phyloP scores from a whole-genome alignment of 1,140 invertebrate species.

The Ceratina australensis region DNA sequence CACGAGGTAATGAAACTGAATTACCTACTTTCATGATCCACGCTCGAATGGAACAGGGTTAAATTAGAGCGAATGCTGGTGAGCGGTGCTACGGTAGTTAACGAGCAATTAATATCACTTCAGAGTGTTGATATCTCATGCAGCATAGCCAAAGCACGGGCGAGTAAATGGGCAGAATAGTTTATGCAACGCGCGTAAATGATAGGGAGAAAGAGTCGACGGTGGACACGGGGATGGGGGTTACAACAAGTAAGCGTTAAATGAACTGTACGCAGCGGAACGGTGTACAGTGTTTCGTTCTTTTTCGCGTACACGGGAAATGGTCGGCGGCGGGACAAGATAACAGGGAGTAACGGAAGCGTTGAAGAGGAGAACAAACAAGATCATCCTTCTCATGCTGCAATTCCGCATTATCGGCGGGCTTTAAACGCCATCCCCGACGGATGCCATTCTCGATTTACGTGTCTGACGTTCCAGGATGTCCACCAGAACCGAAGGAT shows the following conservation, averaged over 20 bases:
- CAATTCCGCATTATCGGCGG: conserved; percentile 24
- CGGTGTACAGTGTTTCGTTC: conserved; percentile 16
- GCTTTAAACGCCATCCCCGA: not conserved
- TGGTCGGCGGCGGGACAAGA: conserved; percentile 63
- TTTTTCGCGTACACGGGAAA: conserved; percentile 36
- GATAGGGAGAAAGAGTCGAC: not conserved
- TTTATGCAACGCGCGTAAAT: conserved; percentile 43
- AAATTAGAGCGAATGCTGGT: conserved; percentile 32
- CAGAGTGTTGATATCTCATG: conserved; percentile 68
- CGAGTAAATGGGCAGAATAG: conserved; percentile 61
- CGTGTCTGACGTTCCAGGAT: conserved; percentile 1
- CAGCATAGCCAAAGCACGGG: conserved; percentile 77
- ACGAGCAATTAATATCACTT: conserved; percentile 52
- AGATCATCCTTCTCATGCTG: conserved; percentile 50
- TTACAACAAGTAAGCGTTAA: not conserved
- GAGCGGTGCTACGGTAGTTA: conserved; percentile 35
- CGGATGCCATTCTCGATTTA: not conserved
- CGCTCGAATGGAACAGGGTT: conserved; percentile 21
- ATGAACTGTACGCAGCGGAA: conserved; percentile 33
- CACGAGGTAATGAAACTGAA: conserved; percentile 6
- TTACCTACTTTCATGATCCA: conserved; percentile 30
- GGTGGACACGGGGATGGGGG: not conserved
- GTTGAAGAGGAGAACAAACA: conserved; percentile 3
- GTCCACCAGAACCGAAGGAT: conserved; percentile 4
- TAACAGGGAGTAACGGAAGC: conserved; percentile 23